Evolutionary conservation across 2,113 vertebrate genomes (phyloP).

Genomic region (Pteruthius melanotis): DNA sequence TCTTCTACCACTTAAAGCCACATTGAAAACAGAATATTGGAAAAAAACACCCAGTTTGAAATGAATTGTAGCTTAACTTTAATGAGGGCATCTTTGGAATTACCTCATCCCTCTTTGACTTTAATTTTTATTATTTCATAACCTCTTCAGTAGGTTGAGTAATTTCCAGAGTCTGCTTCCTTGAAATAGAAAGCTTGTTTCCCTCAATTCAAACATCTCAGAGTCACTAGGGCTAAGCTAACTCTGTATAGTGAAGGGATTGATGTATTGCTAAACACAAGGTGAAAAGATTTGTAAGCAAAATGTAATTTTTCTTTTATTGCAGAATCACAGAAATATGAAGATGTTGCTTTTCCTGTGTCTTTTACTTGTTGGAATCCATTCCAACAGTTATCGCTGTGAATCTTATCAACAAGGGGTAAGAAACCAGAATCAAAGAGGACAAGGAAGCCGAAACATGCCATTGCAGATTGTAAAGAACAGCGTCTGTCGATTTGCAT

Average conservation of each 20-base stretch:
- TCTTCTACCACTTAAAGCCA: background rate
- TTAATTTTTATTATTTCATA: constrained; percentile 38
- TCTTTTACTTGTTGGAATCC: constrained; percentile 51
- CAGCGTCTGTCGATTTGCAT: constrained; percentile 68
- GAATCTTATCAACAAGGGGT: background rate
- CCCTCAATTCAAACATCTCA: background rate
- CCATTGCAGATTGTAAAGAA: background rate
- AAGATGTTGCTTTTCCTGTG: constrained; percentile 36
- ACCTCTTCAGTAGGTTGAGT: background rate
- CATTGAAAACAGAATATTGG: background rate
- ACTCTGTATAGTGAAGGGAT: background rate
- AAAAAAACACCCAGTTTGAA: background rate
- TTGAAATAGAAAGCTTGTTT: constrained; percentile 35
- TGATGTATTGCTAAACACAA: background rate
- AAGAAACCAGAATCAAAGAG: background rate
- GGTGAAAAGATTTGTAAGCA: background rate
- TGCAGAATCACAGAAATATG: constrained; percentile 63
- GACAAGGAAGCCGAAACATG: background rate
- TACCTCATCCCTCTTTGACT: constrained; percentile 17
- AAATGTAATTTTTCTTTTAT: constrained; percentile 24
- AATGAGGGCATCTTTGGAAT: background rate
- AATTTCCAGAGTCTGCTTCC: background rate
- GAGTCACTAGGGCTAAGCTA: background rate
- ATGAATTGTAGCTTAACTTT: background rate
- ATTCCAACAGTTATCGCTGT: constrained; percentile 44